Percentiles rank a stretch among this genome's conserved stretches.
These are phyloP conservation scores for Idaea biselata DNA, from an alignment of 2,888 invertebrate species.

Conservation along the genomic window DNA sequence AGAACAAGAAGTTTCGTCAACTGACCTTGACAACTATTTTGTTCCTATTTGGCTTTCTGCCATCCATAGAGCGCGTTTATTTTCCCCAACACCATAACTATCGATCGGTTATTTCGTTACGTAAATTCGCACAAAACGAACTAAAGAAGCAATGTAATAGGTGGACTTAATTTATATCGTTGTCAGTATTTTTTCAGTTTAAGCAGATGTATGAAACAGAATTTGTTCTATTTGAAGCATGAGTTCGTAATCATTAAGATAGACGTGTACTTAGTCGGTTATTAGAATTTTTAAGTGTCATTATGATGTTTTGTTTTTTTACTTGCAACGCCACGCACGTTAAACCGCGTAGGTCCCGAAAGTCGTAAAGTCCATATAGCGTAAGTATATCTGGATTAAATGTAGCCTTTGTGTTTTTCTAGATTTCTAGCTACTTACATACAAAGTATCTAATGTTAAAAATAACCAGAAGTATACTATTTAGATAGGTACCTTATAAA, in stretches of 20 bases:
- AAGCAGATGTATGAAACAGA: slow-evolving; percentile 19
- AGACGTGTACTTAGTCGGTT: not conserved
- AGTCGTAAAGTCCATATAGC: too few species aligned
- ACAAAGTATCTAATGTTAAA: too few species aligned
- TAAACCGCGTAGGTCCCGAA: too few species aligned
- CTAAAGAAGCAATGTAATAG: slow-evolving; percentile 13
- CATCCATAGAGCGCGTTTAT: slow-evolving; percentile 31
- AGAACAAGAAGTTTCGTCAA: slow-evolving; percentile 18
- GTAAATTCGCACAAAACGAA: not conserved
- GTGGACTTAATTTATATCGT: slow-evolving; percentile 20
- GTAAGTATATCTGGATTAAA: too few species aligned
- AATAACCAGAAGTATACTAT: too few species aligned
- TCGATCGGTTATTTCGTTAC: slow-evolving; percentile 23
- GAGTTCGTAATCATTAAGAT: not conserved
- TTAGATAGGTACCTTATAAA: too few species aligned
- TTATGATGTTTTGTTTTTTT: not conserved
- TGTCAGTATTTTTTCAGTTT: slow-evolving; percentile 33
- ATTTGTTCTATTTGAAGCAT: slow-evolving; percentile 9
- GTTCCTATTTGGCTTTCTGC: slow-evolving; percentile 63
- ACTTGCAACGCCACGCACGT: not conserved
- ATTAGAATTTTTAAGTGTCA: too few species aligned
- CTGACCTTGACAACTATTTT: slow-evolving; percentile 45
- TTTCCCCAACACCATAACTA: slow-evolving; percentile 5
- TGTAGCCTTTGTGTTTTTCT: too few species aligned
- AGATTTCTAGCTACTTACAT: too few species aligned